A percentile compares a stretch with the other conserved stretches of the same genome.
Conservation (phyloP, 2,113 vertebrate species). For the Trochalopteron elliotii region DNA sequence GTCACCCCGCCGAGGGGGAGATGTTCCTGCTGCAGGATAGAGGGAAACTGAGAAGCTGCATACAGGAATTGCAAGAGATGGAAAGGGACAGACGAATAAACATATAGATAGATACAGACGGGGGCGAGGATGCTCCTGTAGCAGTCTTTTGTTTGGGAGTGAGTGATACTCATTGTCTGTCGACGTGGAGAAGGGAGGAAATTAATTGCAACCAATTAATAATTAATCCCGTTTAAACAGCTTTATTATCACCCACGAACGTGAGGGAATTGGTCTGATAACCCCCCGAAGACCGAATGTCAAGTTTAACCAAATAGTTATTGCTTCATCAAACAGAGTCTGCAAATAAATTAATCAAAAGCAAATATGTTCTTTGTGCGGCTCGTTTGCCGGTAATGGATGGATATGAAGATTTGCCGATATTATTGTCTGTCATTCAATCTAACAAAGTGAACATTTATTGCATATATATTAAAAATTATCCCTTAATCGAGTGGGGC, state of each 20-base stretch:
- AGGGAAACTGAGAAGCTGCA: background rate
- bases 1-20: background rate
- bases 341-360: slow-evolving; percentile 98
- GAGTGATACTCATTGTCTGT: slow-evolving; percentile 56
- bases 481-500: slow-evolving; percentile 91
- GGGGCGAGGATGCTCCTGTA: background rate
- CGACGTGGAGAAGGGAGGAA: slow-evolving; percentile 67
- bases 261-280: slow-evolving; percentile 82
- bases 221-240: slow-evolving; percentile 85
- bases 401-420: slow-evolving; percentile 95
- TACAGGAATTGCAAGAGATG: background rate
- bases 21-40: background rate
- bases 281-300: slow-evolving; percentile 85
- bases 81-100: background rate
- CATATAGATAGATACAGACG: background rate
- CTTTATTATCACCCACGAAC: slow-evolving; percentile 77
- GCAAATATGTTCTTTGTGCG: slow-evolving; percentile 84
- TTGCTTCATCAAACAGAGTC: slow-evolving; percentile 97
- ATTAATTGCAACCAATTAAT: slow-evolving; percentile 89
- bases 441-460: slow-evolving; percentile 99
- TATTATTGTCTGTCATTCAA: slow-evolving; percentile 99
- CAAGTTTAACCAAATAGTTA: slow-evolving; percentile 90
- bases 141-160: slow-evolving; percentile 70
- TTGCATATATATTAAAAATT: slow-evolving; percentile 99
- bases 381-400: slow-evolving; percentile 95